Percentiles rank a stretch among this genome's conserved stretches.
Evolutionary conservation across 2,888 invertebrate species (phyloP).

Genomic region (Microctonus brassicae): DNA sequence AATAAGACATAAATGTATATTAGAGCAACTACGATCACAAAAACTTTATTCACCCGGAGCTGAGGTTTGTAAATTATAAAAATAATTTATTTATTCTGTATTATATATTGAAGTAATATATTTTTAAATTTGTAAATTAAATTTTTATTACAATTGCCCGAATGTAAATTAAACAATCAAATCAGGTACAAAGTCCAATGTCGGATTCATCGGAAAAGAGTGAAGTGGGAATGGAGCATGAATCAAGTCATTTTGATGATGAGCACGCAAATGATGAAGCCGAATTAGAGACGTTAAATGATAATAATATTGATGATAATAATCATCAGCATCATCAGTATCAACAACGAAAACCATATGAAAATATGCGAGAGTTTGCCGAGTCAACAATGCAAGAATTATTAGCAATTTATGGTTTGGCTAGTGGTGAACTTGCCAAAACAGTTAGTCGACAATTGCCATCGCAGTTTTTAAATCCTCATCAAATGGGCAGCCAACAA

Average conservation of each 20-base stretch:
- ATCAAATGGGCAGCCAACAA: constrained; percentile 51
- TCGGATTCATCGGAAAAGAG: constrained; percentile 67
- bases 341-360: constrained; percentile 55
- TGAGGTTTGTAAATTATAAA: constrained; percentile 56
- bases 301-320: constrained; percentile 52
- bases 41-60: constrained; percentile 64
- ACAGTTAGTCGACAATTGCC: constrained; percentile 67
- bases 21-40: constrained; percentile 64
- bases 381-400: constrained; percentile 73
- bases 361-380: constrained; percentile 71
- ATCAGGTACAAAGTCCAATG: constrained; percentile 63
- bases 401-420: constrained; percentile 71
- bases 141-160: background rate
- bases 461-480: constrained; percentile 66
- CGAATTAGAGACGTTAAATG: constrained; percentile 52
- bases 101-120: too few relatives aligned
- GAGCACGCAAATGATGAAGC: constrained; percentile 50
- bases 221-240: constrained; percentile 52
- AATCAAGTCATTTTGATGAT: constrained; percentile 39
- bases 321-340: background rate
- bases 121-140: too few relatives aligned
- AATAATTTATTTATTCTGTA: background rate
- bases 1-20: constrained; percentile 65
- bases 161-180: background rate
- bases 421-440: constrained; percentile 68